A percentile compares a stretch with the other conserved stretches of the same genome.
These are phyloP conservation scores for Rhynchonema sp. DNA, from an alignment of 2,888 invertebrate species.

Conservation along the genomic window DNA sequence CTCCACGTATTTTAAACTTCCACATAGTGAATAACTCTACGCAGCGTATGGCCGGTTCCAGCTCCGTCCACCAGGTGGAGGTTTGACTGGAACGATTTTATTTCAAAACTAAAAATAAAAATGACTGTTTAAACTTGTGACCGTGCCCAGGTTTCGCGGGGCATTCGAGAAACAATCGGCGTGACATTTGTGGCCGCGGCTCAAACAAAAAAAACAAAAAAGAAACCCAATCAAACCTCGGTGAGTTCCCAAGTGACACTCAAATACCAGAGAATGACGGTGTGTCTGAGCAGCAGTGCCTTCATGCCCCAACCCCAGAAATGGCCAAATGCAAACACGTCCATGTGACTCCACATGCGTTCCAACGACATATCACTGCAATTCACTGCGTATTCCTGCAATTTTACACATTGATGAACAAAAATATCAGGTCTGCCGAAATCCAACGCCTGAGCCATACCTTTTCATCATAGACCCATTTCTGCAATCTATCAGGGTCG, in stretches of 20 bases:
- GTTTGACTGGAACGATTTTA: no score
- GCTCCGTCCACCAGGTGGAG: no score
- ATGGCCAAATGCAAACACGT: slow-evolving; percentile 89
- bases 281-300: slow-evolving; percentile 61
- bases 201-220: no score
- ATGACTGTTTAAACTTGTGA: no score
- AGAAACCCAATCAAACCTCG: no score
- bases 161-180: no score
- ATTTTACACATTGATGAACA: background rate
- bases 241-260: slow-evolving; percentile 99
- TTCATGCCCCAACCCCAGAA: slow-evolving; percentile 95
- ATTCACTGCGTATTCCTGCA: slow-evolving; percentile 87
- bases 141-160: no score
- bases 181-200: no score
- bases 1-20: no score
- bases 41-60: no score
- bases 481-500: slow-evolving; percentile 50
- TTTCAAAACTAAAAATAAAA: no score
- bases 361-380: slow-evolving; percentile 76
- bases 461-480: slow-evolving; percentile 20
- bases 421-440: background rate
- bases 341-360: slow-evolving; percentile 73
- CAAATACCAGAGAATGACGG: slow-evolving; percentile 89
- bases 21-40: no score
- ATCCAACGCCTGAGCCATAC: slow-evolving; percentile 8